phyloP scores from a whole-genome alignment of 2,888 invertebrate species.

The Rhodophaea formosa region DNA sequence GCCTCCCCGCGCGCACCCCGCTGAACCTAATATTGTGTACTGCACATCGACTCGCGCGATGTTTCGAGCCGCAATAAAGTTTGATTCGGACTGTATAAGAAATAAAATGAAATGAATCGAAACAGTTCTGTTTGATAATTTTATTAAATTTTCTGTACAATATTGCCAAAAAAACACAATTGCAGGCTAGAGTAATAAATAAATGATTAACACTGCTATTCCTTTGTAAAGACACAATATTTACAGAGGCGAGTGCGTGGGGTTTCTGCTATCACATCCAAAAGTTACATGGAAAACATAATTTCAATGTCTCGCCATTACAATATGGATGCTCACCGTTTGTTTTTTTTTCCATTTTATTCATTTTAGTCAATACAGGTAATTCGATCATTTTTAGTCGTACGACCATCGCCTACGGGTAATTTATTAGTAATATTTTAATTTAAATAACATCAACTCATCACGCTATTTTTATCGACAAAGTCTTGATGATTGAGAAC shows the following conservation, averaged over 20 bases:
- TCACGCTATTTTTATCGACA: constrained; percentile 26
- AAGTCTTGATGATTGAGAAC: not conserved
- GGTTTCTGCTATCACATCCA: constrained; percentile 13
- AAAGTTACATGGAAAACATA: constrained; percentile 42
- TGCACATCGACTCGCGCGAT: too few species aligned
- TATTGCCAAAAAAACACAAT: constrained; percentile 51
- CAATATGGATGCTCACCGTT: constrained; percentile 46
- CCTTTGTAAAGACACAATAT: constrained; percentile 57
- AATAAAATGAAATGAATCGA: constrained; percentile 54
- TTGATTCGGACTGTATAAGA: too few species aligned
- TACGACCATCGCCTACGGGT: constrained; percentile 34
- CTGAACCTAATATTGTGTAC: too few species aligned
- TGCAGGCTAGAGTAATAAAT: constrained; percentile 37
- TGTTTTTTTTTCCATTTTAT: constrained; percentile 44
- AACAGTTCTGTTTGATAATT: constrained; percentile 65
- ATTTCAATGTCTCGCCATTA: constrained; percentile 43
- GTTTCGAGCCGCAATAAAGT: too few species aligned
- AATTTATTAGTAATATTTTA: constrained; percentile 30
- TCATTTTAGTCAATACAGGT: constrained; percentile 54
- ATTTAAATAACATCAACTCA: constrained; percentile 27
- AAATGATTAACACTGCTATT: constrained; percentile 49
- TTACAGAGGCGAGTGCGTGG: constrained; percentile 66
- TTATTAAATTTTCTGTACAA: constrained; percentile 72
- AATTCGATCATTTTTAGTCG: constrained; percentile 41
- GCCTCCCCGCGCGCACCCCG: too few species aligned